Percentiles rank a stretch among this genome's conserved stretches.
Conservation (phyloP, 1,140 invertebrate species). For the Triops cancriformis region DNA sequence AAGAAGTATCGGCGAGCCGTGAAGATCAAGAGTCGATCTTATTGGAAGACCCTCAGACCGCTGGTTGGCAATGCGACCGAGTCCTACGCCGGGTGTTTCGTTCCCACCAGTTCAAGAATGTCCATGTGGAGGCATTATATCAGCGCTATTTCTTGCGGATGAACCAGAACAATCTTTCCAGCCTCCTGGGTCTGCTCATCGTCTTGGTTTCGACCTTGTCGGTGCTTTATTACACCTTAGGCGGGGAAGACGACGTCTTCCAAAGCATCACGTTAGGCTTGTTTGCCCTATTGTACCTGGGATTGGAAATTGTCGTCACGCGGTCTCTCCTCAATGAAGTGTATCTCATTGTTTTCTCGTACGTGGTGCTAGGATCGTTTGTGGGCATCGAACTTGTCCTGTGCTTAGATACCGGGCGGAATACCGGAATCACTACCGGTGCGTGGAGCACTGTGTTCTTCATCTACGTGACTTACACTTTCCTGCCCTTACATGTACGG, state of each 20-base stretch:
- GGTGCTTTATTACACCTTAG: conserved; percentile 39
- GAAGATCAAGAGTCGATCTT: conserved; percentile 33
- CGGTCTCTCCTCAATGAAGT: conserved; percentile 78
- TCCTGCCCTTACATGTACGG: conserved; percentile 71
- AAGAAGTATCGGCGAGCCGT: conserved; percentile 30
- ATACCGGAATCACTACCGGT: conserved; percentile 41
- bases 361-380: conserved; percentile 52
- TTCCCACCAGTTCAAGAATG: conserved; percentile 59
- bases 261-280: conserved; percentile 37
- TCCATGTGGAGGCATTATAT: conserved; percentile 79
- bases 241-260: conserved; percentile 32
- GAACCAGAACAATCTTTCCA: conserved; percentile 82
- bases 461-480: conserved; percentile 78
- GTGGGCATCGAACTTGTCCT: conserved; percentile 41
- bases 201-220: conserved; percentile 55
- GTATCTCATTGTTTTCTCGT: conserved; percentile 70
- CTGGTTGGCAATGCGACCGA: conserved; percentile 33
- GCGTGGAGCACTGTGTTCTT: conserved; percentile 63
- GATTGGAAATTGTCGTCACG: conserved; percentile 62
- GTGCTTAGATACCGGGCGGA: conserved; percentile 40
- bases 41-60: conserved; percentile 26
- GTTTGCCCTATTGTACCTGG: conserved; percentile 45
- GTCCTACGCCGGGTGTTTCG: conserved; percentile 41
- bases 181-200: conserved; percentile 65
- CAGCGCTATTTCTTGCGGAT: conserved; percentile 86